A percentile compares a stretch with the other conserved stretches of the same genome.
Evolutionary conservation across 1,140 invertebrate species (phyloP).

Genomic region (Trachymyrmex cornetzi): DNA sequence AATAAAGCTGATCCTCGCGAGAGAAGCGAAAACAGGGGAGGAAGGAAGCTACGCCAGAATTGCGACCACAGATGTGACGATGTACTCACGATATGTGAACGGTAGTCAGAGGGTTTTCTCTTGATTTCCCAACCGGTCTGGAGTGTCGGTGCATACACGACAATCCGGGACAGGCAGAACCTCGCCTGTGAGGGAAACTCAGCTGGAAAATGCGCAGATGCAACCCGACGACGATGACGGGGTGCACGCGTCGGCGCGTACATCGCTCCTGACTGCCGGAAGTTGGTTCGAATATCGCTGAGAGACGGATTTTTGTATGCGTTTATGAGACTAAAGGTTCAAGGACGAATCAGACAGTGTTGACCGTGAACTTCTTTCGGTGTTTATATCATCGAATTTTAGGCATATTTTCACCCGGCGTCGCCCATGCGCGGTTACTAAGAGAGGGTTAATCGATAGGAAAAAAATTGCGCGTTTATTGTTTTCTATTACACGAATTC

Average conservation of each 20-base stretch:
- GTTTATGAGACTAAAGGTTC: slow-evolving; percentile 52
- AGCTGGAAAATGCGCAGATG: slow-evolving; percentile 80
- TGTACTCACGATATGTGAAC: slow-evolving; percentile 73
- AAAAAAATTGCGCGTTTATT: slow-evolving; percentile 1
- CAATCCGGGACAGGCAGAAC: slow-evolving; percentile 76
- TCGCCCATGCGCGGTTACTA: background rate
- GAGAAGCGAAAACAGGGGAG: background rate
- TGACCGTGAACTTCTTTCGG: slow-evolving; percentile 71
- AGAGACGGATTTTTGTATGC: slow-evolving; percentile 35
- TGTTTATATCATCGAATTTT: slow-evolving; percentile 38
- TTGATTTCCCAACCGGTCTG: slow-evolving; percentile 62
- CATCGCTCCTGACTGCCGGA: slow-evolving; percentile 62
- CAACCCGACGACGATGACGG: slow-evolving; percentile 47
- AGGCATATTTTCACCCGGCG: slow-evolving; percentile 33
- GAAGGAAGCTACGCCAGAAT: background rate
- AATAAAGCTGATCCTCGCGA: background rate
- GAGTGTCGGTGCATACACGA: slow-evolving; percentile 67
- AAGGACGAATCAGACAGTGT: slow-evolving; percentile 64
- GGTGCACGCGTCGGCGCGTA: slow-evolving; percentile 67
- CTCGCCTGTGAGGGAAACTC: slow-evolving; percentile 79
- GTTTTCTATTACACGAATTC: background rate
- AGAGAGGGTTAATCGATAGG: background rate
- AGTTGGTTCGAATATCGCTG: slow-evolving; percentile 62
- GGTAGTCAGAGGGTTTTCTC: slow-evolving; percentile 43
- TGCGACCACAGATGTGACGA: background rate